Conservation (phyloP, 2,113 vertebrate species). For the Otus sunia region DNA sequence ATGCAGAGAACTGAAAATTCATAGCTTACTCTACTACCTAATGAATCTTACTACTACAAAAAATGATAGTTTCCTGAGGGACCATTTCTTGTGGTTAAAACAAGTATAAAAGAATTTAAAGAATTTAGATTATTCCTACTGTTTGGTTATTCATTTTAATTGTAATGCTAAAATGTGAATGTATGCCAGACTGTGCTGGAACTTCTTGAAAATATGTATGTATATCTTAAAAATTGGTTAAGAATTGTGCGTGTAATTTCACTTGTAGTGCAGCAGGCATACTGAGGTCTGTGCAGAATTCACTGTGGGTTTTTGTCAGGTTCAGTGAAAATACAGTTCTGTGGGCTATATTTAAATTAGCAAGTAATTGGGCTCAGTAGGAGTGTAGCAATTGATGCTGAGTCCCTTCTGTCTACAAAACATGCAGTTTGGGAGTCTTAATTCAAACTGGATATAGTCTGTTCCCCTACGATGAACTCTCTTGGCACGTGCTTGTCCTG, state of each 20-base stretch:
- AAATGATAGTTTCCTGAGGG: background rate
- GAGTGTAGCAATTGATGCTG: conserved; percentile 9
- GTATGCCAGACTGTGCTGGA: background rate
- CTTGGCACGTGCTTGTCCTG: background rate
- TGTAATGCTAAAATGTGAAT: background rate
- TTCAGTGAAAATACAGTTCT: background rate
- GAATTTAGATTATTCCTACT: background rate
- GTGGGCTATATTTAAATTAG: conserved; percentile 31
- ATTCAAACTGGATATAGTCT: background rate
- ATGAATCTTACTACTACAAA: background rate
- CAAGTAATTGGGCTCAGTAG: conserved; percentile 40
- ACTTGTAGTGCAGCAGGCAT: background rate
- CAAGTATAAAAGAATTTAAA: background rate
- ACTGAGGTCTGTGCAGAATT: background rate
- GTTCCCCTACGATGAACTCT: background rate
- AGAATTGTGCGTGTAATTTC: background rate
- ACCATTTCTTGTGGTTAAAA: background rate
- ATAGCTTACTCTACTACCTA: background rate
- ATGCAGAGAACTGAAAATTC: background rate
- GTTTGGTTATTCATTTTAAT: background rate
- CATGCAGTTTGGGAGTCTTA: background rate
- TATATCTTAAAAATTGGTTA: background rate
- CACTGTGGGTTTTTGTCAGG: background rate
- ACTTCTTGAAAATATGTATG: background rate
- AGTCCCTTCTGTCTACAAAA: conserved; percentile 36